These are phyloP conservation scores for Zophobas atratus DNA, from an alignment of 1,140 invertebrate species.

Conservation along the genomic window DNA sequence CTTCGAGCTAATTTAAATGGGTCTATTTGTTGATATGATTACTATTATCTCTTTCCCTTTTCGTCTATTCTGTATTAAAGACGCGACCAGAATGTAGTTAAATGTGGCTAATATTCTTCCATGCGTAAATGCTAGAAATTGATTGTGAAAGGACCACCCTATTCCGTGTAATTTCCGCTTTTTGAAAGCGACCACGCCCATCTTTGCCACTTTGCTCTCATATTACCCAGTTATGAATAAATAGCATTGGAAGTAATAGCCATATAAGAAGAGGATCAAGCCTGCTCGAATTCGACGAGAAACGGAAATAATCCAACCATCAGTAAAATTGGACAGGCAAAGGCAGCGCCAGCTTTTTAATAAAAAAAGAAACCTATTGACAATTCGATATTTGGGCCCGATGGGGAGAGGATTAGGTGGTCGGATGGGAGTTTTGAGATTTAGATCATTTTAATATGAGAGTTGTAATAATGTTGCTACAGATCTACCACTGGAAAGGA, in stretches of 20 bases:
- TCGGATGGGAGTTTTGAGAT: too few relatives aligned
- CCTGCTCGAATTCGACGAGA: neutral
- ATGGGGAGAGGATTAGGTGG: too few relatives aligned
- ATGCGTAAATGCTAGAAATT: conserved; percentile 32
- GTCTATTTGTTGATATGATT: too few relatives aligned
- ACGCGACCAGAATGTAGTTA: conserved; percentile 4
- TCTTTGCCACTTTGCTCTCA: conserved; percentile 6
- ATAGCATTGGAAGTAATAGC: conserved; percentile 7
- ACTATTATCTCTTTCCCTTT: neutral
- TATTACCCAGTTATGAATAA: conserved; percentile 24
- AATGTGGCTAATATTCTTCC: neutral
- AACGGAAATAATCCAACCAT: conserved; percentile 33
- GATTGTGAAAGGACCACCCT: conserved; percentile 27
- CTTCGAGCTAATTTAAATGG: too few relatives aligned
- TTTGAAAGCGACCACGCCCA: conserved; percentile 21
- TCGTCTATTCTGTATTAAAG: neutral
- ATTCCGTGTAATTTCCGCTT: conserved; percentile 31
- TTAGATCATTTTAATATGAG: too few relatives aligned
- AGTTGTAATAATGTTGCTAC: too few relatives aligned
- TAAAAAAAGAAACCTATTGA: neutral
- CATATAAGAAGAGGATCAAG: conserved; percentile 3
- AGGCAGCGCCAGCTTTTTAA: conserved; percentile 12
- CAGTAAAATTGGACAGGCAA: conserved; percentile 23
- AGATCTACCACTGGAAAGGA: too few relatives aligned
- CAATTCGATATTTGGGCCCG: too few relatives aligned